Evolutionary conservation across 2,888 invertebrate species (phyloP).

Genomic region (Lottia gigantea): DNA sequence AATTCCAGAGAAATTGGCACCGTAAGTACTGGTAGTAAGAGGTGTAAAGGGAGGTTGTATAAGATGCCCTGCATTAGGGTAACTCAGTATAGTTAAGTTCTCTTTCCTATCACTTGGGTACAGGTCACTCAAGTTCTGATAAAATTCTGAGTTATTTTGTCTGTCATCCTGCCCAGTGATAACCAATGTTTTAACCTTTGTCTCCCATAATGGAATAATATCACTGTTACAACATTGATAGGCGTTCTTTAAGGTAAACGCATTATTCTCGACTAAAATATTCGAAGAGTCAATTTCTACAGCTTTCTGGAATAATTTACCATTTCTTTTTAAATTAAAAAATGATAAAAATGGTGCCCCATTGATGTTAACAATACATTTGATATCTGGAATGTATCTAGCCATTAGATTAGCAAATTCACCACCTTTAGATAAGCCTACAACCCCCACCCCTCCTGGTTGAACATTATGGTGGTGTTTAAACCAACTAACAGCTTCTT

Average conservation of each 20-base stretch:
- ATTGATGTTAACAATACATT: conserved; percentile 23
- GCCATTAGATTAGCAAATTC: conserved; percentile 18
- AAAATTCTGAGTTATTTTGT: neutral
- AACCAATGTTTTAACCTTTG: neutral
- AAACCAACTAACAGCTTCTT: conserved; percentile 25
- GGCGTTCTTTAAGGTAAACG: too few species aligned
- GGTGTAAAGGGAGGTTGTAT: conserved; percentile 7
- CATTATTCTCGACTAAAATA: too few species aligned
- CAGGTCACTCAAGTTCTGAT: neutral
- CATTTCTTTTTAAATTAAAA: too few species aligned
- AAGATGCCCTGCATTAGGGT: neutral
- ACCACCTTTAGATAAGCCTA: conserved; percentile 19
- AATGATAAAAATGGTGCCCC: conserved; percentile 4
- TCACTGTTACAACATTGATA: too few species aligned
- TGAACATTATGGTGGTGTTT: conserved; percentile 17
- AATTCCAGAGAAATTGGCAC: neutral
- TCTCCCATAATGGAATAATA: neutral
- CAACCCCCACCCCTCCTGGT: conserved; percentile 21
- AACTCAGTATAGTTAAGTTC: neutral
- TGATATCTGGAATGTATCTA: conserved; percentile 18
- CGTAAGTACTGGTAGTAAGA: neutral
- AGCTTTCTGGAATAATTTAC: too few species aligned
- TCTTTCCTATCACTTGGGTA: neutral
- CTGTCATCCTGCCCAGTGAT: neutral
- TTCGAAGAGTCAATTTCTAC: too few species aligned